A percentile compares a stretch with the other conserved stretches of the same genome.
Evolutionary conservation across 2,797 vertebrate genomes (phyloP).

Genomic region (Craterocephalus amniculus): DNA sequence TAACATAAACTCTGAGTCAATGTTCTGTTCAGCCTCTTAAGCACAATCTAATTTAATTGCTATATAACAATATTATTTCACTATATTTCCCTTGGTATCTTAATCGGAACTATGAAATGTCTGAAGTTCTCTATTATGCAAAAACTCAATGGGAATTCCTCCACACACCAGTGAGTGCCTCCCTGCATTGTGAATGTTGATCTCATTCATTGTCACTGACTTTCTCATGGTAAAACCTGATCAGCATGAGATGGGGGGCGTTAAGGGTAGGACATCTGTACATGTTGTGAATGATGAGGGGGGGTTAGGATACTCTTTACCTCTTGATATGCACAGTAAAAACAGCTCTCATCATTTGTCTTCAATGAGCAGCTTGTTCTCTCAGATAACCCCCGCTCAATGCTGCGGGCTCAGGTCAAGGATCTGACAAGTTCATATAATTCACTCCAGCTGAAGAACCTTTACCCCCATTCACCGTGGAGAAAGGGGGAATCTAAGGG

Average conservation of each 20-base stretch:
- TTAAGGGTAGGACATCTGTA: not conserved
- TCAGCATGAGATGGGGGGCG: slow-evolving; percentile 43
- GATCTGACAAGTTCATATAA: slow-evolving; percentile 32
- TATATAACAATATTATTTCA: not conserved
- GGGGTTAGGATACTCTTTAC: slow-evolving; percentile 5
- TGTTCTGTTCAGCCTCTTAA: not conserved
- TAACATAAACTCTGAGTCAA: not conserved
- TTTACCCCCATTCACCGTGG: not conserved
- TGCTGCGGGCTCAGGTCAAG: slow-evolving; percentile 1
- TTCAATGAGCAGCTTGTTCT: slow-evolving; percentile 22
- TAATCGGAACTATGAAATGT: not conserved
- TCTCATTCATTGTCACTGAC: slow-evolving; percentile 68
- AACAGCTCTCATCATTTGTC: slow-evolving; percentile 25
- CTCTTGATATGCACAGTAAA: slow-evolving; percentile 35
- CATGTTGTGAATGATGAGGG: slow-evolving; percentile 13
- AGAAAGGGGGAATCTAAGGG: not conserved
- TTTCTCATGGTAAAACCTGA: slow-evolving; percentile 59
- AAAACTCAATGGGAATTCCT: slow-evolving; percentile 54
- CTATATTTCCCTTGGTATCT: too few relatives aligned
- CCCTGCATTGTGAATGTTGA: slow-evolving; percentile 59
- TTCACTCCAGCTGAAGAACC: slow-evolving; percentile 29
- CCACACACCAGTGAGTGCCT: slow-evolving; percentile 28
- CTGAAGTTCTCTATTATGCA: not conserved
- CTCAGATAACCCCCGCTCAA: slow-evolving; percentile 26
- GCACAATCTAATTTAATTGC: too few relatives aligned